phyloP scores from a whole-genome alignment of 2,113 vertebrate genomes.

The Peromyscus maniculatus region DNA sequence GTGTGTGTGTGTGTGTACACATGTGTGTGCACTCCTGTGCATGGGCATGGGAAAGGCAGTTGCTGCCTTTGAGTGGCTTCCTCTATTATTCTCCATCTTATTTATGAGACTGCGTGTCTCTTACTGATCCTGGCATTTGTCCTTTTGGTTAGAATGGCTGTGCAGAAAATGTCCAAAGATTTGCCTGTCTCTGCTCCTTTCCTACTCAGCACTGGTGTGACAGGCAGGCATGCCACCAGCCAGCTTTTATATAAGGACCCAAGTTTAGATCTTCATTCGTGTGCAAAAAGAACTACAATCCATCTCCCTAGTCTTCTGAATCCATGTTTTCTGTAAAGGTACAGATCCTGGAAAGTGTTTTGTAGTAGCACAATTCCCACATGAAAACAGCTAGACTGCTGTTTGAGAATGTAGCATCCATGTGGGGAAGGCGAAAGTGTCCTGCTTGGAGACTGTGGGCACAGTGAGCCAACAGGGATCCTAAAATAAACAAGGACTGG shows the following conservation, averaged over 20 bases:
- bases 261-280: background rate
- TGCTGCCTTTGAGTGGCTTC: background rate
- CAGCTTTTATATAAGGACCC: background rate
- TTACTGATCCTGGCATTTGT: background rate
- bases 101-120: background rate
- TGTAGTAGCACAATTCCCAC: background rate
- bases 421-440: background rate
- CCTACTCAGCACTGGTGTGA: background rate
- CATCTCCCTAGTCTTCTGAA: background rate
- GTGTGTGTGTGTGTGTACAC: background rate
- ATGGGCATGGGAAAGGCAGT: background rate
- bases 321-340: background rate
- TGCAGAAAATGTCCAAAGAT: background rate
- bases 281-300: background rate
- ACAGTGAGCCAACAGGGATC: background rate
- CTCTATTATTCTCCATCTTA: background rate
- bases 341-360: background rate
- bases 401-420: background rate
- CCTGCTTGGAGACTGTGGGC: background rate
- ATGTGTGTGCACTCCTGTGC: background rate
- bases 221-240: background rate
- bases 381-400: background rate
- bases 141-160: background rate
- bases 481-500: constrained; percentile 24
- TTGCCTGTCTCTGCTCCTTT: background rate